Base-by-base conservation (phyloP, 2,113 vertebrate genomes). In the Petrocephalus microphthalmus region DNA sequence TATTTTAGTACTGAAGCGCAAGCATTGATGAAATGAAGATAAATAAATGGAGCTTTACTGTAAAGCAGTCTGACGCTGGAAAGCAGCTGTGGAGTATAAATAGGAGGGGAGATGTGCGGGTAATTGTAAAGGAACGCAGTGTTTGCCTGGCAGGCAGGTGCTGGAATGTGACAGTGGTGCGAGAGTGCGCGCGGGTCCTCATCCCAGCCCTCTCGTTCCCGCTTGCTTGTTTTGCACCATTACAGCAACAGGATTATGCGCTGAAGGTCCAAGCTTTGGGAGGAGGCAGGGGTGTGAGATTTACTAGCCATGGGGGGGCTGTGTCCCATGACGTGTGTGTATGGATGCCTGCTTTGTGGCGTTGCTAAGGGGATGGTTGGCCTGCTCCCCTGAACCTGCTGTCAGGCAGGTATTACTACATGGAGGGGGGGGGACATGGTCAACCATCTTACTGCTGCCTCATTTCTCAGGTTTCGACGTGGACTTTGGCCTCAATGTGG, bases 101-200 rank as follows among this genome's bases (percentile, higher is more conserved):
- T 92, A 92, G 91, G 37, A 81, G 57, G 83, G 74, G 84, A 51
- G 64, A 87, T 71, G 22, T 83, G 37, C 64, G 86, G 90, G 89
- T 91, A 91, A 91, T 90, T 90, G 89, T 89, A 84, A 57, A 91
- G 89, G 89, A 92, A 91, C 91, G 74, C 67, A 86, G 87, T 91
- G 90, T 91, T 92, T 93, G 91, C 91, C n/a, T n/a, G n/a, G n/a
- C n/a, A 92, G 92, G 91, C 88, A 93, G 91, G 91, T 93, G 92
- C 89, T 84, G 86, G 90, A 90, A 90, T 92, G 89, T 64, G 47
- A 87, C 74, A 47, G 81, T 71, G 81, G 84, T 89, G 88, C 53
- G 85, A 85, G 49, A 54, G 10, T 49, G 71, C 52, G 8, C 11
- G 47, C 84, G 25, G 78, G 86, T 81, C 19, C 37, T 47, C 45